Base-by-base conservation (phyloP, 2,113 vertebrate genomes). In the Xiphophorus couchianus region DNA sequence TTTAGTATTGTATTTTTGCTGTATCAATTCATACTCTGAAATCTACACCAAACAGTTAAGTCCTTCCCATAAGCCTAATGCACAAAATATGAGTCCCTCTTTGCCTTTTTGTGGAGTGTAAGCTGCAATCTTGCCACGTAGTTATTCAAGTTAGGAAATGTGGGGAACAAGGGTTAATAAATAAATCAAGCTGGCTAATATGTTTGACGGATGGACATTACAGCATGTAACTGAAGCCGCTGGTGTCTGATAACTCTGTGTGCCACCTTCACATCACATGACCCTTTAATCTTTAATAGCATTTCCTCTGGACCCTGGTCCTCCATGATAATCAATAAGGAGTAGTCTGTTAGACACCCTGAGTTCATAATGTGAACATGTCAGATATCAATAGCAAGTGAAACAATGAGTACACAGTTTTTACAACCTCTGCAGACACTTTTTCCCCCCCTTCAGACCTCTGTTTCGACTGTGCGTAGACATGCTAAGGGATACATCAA, bases 111-210 rank as follows among this genome's bases (percentile, higher is more conserved):
- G 81, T 84, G 70, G 83, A 71, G 62, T 76, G 29, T 70, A 62
- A 79, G 63, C 60, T 70, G 58, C 66, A 82, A 66, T 66, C 73
- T n/a, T 70, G 48, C 37, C 67, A 70, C 71, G 29, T 65, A 64
- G 74, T 75, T 82, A 83, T 74, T 77, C 83, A 74, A 64, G 73
- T 64, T 71, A 78, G 85, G 78, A 85, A 89, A 90, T 89, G 80
- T 75, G 69, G 73, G 77, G 85, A 27, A 91, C 89, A 91, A 89
- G 87, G 87, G 87, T 93, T 93, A 89, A 94, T 94, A 89, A 94
- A 95, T 94, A 92, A 94, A 94, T 93, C 89, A 94, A 89, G 90
- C 82, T 63, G 77, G 84, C 90, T 94, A 94, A 95, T 94, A 88
- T 93, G 81, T 92, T 79, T 86, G 90, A 92, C 90, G 54, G 89